Conservation (phyloP, 2,797 vertebrate species). For the Graptemys geographica region DNA sequence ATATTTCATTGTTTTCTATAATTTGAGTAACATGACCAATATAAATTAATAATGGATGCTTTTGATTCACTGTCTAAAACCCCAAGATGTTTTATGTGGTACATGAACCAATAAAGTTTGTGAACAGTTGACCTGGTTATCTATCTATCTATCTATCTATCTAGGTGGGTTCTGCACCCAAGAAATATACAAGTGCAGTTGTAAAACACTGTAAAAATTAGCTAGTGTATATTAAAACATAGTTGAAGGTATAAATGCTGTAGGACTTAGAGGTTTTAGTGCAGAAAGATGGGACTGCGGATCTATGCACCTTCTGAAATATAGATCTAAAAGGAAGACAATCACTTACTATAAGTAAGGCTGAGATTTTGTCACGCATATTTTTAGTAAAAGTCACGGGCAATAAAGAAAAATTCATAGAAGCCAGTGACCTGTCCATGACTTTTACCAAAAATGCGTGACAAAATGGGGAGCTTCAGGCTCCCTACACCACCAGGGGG, state of each 20-base stretch:
- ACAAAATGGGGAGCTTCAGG: too few species aligned
- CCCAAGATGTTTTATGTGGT: not conserved
- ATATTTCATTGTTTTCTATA: not conserved
- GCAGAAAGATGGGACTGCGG: too few species aligned
- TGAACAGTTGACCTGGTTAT: not conserved
- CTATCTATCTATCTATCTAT: not conserved
- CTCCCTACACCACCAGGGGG: too few species aligned
- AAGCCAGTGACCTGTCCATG: too few species aligned
- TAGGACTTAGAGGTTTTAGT: too few species aligned
- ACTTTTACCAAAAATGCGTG: too few species aligned
- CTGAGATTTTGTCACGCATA: too few species aligned
- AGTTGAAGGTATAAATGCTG: not conserved
- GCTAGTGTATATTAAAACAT: not conserved
- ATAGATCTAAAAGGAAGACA: not conserved
- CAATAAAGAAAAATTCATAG: too few species aligned
- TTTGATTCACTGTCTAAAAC: not conserved
- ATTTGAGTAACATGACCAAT: not conserved
- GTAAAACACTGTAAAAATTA: not conserved
- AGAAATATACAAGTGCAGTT: not conserved
- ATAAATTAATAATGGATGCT: not conserved
- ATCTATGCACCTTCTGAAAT: not conserved
- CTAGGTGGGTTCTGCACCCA: not conserved
- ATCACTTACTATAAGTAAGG: rapidly evolving
- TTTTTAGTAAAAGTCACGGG: too few species aligned
- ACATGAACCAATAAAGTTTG: not conserved